phyloP scores from a whole-genome alignment of 1,140 invertebrate genomes.

The Saccostrea glomerata region DNA sequence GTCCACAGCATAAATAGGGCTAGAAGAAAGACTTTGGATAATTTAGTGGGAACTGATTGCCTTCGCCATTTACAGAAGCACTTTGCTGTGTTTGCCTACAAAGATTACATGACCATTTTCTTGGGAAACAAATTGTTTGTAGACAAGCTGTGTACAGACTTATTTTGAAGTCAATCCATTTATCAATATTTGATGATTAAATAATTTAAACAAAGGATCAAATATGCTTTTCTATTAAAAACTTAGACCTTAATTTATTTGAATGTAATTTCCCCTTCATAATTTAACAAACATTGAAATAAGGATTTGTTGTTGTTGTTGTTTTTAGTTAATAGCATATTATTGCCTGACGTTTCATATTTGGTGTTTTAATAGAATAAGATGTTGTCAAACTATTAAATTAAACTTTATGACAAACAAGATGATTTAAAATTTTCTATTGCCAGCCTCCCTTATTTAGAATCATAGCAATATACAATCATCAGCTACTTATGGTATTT shows the following conservation, averaged over 20 bases:
- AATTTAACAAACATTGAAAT: neutral
- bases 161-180: conserved; percentile 32
- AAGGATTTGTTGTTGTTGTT: no score
- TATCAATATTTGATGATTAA: conserved; percentile 32
- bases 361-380: no score
- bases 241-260: neutral
- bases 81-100: neutral
- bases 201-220: conserved; percentile 35
- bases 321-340: no score
- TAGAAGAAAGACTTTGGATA: neutral
- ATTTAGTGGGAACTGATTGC: conserved; percentile 22
- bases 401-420: no score
- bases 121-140: conserved; percentile 14
- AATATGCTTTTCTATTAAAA: conserved; percentile 22
- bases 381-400: no score
- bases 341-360: no score
- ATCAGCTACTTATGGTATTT: no score
- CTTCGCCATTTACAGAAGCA: neutral
- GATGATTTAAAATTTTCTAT: no score
- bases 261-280: neutral
- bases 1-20: neutral
- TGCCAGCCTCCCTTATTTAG: no score
- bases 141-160: neutral
- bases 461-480: no score
- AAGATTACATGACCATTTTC: conserved; percentile 28